A percentile compares a stretch with the other conserved stretches of the same genome.
Conservation (phyloP, 2,888 invertebrate species). For the Oligia strigilis region DNA sequence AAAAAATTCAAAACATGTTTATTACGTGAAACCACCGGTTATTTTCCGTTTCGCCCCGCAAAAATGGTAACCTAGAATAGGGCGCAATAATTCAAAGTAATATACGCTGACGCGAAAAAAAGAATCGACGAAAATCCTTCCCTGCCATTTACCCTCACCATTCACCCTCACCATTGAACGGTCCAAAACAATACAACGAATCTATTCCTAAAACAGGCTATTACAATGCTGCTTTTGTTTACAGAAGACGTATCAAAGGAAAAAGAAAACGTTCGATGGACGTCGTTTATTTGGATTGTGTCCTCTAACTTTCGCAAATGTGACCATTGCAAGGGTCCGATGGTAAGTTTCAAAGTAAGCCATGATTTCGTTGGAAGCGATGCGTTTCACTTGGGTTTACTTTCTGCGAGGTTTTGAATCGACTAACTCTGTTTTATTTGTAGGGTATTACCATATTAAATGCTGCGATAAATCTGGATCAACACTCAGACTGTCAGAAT, state of each 20-base stretch:
- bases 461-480: conserved; percentile 35
- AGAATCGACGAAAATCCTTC: conserved; percentile 65
- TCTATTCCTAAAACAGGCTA: conserved; percentile 70
- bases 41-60: conserved; percentile 56
- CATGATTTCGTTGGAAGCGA: conserved; percentile 48
- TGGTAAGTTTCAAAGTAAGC: conserved; percentile 44
- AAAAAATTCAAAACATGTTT: conserved; percentile 66
- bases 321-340: conserved; percentile 64
- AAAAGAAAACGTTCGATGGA: conserved; percentile 76
- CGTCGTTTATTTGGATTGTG: conserved; percentile 71
- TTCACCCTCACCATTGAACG: conserved; percentile 57
- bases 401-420: conserved; percentile 45
- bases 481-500: conserved; percentile 8
- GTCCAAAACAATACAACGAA: conserved; percentile 61
- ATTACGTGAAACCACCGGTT: conserved; percentile 63
- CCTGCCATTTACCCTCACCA: conserved; percentile 58
- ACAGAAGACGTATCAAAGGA: conserved; percentile 69
- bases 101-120: conserved; percentile 68
- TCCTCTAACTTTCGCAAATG: conserved; percentile 67
- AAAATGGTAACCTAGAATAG: conserved; percentile 55
- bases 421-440: conserved; percentile 45
- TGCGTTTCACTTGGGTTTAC: conserved; percentile 39
- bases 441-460: conserved; percentile 42
- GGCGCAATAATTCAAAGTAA: conserved; percentile 69
- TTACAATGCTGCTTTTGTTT: conserved; percentile 75